Base-by-base conservation (phyloP, 2,888 invertebrate species). In the Acholoe squamosa region DNA sequence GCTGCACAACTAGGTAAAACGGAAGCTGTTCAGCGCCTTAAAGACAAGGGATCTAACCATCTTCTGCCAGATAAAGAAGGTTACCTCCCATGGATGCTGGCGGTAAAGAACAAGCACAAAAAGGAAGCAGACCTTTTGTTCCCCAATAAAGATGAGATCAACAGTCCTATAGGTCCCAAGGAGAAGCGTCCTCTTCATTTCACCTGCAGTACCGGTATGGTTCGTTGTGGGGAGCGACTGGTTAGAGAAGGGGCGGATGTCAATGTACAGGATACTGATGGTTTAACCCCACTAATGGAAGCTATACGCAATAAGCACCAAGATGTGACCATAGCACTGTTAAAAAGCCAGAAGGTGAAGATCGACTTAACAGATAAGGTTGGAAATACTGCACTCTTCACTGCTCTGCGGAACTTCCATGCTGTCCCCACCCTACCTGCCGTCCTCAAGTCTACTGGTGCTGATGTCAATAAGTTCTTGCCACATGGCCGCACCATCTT, bases 111-210 rank as follows among this genome's bases (percentile, higher is more conserved):
- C 25, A 86, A 86, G 31, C 86, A 86, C 19, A 56, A 86, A 54
- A 86, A 86, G 86, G 86, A 52, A 25, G 86, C 86, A 28, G 86
- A 86, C 31, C 19, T 86, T 25, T 28, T 86, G n/a, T 86, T 86
- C 86, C 86, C 86, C 19, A 28, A 28, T 25, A 86, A 86, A 54
- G 28, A 86, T 28, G 56, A 86, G 28, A 86, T 86, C 86, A 86
- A 86, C 56, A 28, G 22, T n/a, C 54, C 86, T 25, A 52, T 86
- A 31, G 52, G 86, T 1, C 31, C 25, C 16, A 86, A 86, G 54
- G 86, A 86, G 28, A 86, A 86, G 28, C 25, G 86, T 12, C 86
- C 86, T 25, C n/a, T 86, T n/a, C 86, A 86, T 56, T 86, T 25
- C 54, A 22, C 86, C 25, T 86, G 86, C 25, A 28, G 52, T 56